These are phyloP conservation scores for Paratilapia polleni DNA, from an alignment of 2,113 vertebrate species.

Conservation along the genomic window DNA sequence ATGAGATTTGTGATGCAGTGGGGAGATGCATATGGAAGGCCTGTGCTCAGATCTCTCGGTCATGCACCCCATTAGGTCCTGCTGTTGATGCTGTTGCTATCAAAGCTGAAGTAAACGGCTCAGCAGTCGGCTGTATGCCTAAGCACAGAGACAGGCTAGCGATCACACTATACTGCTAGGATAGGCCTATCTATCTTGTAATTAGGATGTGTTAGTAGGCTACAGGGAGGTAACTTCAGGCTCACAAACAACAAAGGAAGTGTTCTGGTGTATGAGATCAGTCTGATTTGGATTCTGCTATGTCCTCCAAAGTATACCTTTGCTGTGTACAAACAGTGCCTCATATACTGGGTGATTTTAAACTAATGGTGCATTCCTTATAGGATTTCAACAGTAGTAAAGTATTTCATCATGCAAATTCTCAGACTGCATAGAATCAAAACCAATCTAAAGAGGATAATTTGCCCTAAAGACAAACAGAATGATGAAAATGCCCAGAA, in stretches of 20 bases:
- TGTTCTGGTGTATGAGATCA: slow-evolving; percentile 29
- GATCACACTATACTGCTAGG: slow-evolving; percentile 49
- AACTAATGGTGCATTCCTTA: slow-evolving; percentile 56
- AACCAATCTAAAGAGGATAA: slow-evolving; percentile 71
- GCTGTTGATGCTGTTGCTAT: slow-evolving; percentile 74
- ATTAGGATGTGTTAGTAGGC: slow-evolving; percentile 70
- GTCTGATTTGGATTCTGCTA: slow-evolving; percentile 20
- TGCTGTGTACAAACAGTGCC: neutral
- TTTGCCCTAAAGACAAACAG: slow-evolving; percentile 72
- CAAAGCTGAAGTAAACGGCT: slow-evolving; percentile 75
- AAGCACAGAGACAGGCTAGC: slow-evolving; percentile 68
- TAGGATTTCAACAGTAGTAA: slow-evolving; percentile 59
- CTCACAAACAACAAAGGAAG: slow-evolving; percentile 46
- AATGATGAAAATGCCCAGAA: slow-evolving; percentile 71
- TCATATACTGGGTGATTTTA: slow-evolving; percentile 40
- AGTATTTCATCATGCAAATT: slow-evolving; percentile 75
- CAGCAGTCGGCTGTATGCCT: slow-evolving; percentile 69
- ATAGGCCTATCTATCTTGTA: slow-evolving; percentile 64
- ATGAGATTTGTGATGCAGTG: slow-evolving; percentile 79
- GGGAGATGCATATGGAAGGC: slow-evolving; percentile 76
- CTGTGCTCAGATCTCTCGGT: slow-evolving; percentile 74
- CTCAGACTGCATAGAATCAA: slow-evolving; percentile 63
- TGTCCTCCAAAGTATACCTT: slow-evolving; percentile 24
- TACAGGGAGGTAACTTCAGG: slow-evolving; percentile 59
- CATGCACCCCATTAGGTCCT: slow-evolving; percentile 77